Conservation (phyloP, 2,888 invertebrate species). For the Perdita meconis region DNA sequence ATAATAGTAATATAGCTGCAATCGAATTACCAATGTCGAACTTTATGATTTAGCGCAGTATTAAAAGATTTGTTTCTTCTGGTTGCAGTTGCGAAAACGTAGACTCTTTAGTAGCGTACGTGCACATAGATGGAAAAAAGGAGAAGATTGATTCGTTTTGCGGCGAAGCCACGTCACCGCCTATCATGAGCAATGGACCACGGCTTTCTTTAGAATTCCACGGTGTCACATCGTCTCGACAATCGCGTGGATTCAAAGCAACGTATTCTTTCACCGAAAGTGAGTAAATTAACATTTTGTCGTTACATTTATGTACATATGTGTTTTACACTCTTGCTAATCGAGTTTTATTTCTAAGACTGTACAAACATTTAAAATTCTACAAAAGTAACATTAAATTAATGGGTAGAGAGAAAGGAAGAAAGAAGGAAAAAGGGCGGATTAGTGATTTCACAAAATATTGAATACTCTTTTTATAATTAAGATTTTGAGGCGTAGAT, state of each 20-base stretch:
- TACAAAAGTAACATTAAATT: too few relatives aligned
- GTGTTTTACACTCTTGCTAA: too few relatives aligned
- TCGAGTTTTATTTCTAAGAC: too few relatives aligned
- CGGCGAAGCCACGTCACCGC: constrained; percentile 91
- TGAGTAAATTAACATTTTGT: constrained; percentile 85
- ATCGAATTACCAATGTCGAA: not conserved
- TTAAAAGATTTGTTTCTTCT: not conserved
- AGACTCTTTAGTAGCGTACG: constrained; percentile 92
- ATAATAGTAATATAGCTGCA: constrained; percentile 7
- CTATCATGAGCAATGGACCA: constrained; percentile 96
- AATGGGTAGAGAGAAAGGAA: too few relatives aligned
- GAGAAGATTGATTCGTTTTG: constrained; percentile 96
- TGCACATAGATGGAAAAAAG: constrained; percentile 92
- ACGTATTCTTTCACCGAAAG: constrained; percentile 95
- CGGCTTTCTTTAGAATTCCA: constrained; percentile 94
- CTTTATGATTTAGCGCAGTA: not conserved
- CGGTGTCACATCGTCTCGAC: constrained; percentile 91
- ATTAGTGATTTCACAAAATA: too few relatives aligned
- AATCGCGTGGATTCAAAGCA: constrained; percentile 94
- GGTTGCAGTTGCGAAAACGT: constrained; percentile 90
- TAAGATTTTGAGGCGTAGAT: too few relatives aligned
- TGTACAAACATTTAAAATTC: too few relatives aligned
- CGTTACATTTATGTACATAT: not conserved
- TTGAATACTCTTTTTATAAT: too few relatives aligned
- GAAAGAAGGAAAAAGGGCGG: too few relatives aligned